Evolutionary conservation across 2,797 vertebrate species (phyloP).

Genomic region (Xenopus petersii): DNA sequence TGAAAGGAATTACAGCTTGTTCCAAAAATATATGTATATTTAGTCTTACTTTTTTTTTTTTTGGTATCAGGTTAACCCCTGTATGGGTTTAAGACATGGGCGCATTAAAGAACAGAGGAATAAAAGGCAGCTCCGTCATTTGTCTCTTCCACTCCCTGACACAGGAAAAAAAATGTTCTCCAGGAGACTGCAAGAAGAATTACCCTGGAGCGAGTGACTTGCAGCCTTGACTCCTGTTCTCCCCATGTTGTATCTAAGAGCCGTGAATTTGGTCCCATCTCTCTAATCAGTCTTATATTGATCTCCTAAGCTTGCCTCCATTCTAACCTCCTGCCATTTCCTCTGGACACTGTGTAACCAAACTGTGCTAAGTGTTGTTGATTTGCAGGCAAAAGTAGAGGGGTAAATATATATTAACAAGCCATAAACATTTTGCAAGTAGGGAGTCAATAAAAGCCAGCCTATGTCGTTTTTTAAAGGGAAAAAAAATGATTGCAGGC

Average conservation of each 20-base stretch:
- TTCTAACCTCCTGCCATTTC: conserved; percentile 83
- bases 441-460: conserved; percentile 82
- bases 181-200: conserved; percentile 68
- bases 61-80: conserved; percentile 21
- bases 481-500: conserved; percentile 73
- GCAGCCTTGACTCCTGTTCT: conserved; percentile 62
- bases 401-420: conserved; percentile 86
- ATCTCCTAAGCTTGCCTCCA: conserved; percentile 82
- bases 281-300: conserved; percentile 87
- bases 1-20: conserved; percentile 13
- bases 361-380: conserved; percentile 85
- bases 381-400: conserved; percentile 84
- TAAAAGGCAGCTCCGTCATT: conserved; percentile 52
- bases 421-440: conserved; percentile 82
- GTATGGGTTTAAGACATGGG: conserved; percentile 6
- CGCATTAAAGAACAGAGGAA: not conserved
- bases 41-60: not conserved
- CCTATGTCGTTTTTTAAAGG: conserved; percentile 67
- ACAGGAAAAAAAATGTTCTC: conserved; percentile 63
- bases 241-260: conserved; percentile 78
- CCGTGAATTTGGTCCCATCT: conserved; percentile 88
- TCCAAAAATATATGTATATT: too few relatives aligned
- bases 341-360: conserved; percentile 83
- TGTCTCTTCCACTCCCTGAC: conserved; percentile 62
- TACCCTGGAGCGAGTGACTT: conserved; percentile 70